Percentiles rank a stretch among this genome's conserved stretches.
Evolutionary conservation across 2,888 invertebrate species (phyloP).

Genomic region (Zaprionus obscuricornis): DNA sequence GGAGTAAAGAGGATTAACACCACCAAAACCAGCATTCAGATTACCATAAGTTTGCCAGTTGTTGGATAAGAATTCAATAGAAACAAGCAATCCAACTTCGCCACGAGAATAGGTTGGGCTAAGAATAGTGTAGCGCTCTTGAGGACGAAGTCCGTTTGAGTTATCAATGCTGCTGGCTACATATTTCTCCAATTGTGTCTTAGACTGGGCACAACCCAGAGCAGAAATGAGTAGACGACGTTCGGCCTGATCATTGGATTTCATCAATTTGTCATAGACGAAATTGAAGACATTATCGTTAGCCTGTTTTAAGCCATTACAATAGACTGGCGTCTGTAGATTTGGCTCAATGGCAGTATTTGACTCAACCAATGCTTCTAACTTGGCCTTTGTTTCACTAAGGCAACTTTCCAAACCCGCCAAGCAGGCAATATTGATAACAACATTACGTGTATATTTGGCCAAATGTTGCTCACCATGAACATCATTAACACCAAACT

Average conservation of each 20-base stretch:
- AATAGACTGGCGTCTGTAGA: conserved; percentile 80
- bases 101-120: conserved; percentile 72
- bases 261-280: conserved; percentile 85
- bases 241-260: conserved; percentile 86
- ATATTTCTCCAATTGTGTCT: conserved; percentile 85
- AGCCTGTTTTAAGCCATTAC: conserved; percentile 81
- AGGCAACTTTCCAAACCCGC: conserved; percentile 74
- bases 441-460: conserved; percentile 73
- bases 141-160: conserved; percentile 56
- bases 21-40: conserved; percentile 67
- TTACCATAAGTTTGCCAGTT: conserved; percentile 80
- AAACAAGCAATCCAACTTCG: conserved; percentile 83
- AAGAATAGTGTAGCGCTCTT: conserved; percentile 76
- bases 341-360: conserved; percentile 74
- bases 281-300: conserved; percentile 86
- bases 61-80: conserved; percentile 84
- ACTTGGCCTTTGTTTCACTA: conserved; percentile 69
- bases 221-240: conserved; percentile 86
- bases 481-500: conserved; percentile 74
- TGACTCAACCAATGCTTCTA: conserved; percentile 57
- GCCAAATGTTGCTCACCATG: conserved; percentile 75
- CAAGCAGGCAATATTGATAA: conserved; percentile 80
- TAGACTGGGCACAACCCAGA: conserved; percentile 87
- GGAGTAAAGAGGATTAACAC: conserved; percentile 66
- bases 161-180: conserved; percentile 74